A percentile compares a stretch with the other conserved stretches of the same genome.
Evolutionary conservation across 2,888 invertebrate species (phyloP).

Genomic region (Malacosoma neustria): DNA sequence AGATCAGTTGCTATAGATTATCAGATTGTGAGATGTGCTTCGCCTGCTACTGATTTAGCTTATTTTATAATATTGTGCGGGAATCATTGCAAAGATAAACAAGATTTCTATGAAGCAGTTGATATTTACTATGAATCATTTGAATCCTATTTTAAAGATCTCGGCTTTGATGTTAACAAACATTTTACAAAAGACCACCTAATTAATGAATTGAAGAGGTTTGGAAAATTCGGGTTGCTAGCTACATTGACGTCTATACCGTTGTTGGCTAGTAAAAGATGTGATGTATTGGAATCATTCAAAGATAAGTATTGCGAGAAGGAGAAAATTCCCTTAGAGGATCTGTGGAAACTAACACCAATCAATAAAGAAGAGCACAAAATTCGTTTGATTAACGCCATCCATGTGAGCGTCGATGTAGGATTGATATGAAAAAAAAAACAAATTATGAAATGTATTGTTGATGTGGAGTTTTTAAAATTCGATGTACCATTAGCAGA

Average conservation of each 20-base stretch:
- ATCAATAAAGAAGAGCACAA: slow-evolving; percentile 27
- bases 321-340: slow-evolving; percentile 32
- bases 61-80: slow-evolving; percentile 28
- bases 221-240: slow-evolving; percentile 33
- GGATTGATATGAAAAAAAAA: slow-evolving; percentile 26
- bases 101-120: slow-evolving; percentile 29
- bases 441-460: slow-evolving; percentile 1
- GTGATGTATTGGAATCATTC: slow-evolving; percentile 24
- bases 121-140: slow-evolving; percentile 28
- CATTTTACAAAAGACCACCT: slow-evolving; percentile 26
- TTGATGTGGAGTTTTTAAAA: slow-evolving; percentile 5
- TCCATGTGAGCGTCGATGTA: slow-evolving; percentile 32
- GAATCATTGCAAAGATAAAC: slow-evolving; percentile 18
- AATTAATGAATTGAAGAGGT: slow-evolving; percentile 29
- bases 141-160: slow-evolving; percentile 31
- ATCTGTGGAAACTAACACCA: slow-evolving; percentile 33
- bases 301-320: slow-evolving; percentile 17
- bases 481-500: slow-evolving; percentile 20
- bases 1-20: slow-evolving; percentile 36
- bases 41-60: slow-evolving; percentile 32
- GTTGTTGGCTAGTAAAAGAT: slow-evolving; percentile 27
- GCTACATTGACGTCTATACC: slow-evolving; percentile 31
- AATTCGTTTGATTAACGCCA: slow-evolving; percentile 26
- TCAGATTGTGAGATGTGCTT: slow-evolving; percentile 33
- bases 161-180: slow-evolving; percentile 25